Evolutionary conservation across 1,140 invertebrate genomes (phyloP).

Genomic region (Pseudoatta argentina): DNA sequence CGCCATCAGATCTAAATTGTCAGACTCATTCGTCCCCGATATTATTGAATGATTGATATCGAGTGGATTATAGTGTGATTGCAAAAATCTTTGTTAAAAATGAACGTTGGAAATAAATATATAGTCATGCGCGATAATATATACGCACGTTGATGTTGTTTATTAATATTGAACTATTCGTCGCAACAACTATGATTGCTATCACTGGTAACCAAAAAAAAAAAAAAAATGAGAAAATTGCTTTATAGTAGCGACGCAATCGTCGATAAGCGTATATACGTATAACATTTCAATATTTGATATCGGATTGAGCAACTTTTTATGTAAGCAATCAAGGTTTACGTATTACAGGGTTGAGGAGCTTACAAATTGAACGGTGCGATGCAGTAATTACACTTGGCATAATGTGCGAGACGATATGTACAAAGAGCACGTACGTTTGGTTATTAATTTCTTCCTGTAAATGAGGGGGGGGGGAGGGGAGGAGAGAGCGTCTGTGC

Average conservation of each 20-base stretch:
- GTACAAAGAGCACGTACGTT: not conserved
- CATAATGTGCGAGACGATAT: conserved; percentile 1
- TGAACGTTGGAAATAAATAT: conserved; percentile 24
- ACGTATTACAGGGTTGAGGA: not conserved
- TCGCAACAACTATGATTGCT: not conserved
- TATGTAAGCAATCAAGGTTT: conserved; percentile 27
- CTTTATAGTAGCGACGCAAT: not conserved
- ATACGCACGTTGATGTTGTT: not conserved
- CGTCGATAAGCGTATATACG: not conserved
- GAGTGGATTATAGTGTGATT: conserved; percentile 27
- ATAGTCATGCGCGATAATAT: not conserved
- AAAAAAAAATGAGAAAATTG: conserved; percentile 40
- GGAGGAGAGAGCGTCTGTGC: not conserved
- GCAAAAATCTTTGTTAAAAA: conserved; percentile 24
- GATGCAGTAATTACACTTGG: conserved; percentile 33
- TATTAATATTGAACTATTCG: not conserved
- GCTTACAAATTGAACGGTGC: not conserved
- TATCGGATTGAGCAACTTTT: conserved; percentile 33
- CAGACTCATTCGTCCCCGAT: conserved; percentile 20
- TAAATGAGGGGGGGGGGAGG: conserved; percentile 1
- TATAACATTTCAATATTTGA: conserved; percentile 19
- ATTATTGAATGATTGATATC: conserved; percentile 46
- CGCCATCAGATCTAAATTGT: conserved; percentile 53
- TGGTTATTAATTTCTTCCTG: conserved; percentile 45
- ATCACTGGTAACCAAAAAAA: not conserved